These are phyloP conservation scores for Leucania comma DNA, from an alignment of 2,888 invertebrate species.

Conservation along the genomic window DNA sequence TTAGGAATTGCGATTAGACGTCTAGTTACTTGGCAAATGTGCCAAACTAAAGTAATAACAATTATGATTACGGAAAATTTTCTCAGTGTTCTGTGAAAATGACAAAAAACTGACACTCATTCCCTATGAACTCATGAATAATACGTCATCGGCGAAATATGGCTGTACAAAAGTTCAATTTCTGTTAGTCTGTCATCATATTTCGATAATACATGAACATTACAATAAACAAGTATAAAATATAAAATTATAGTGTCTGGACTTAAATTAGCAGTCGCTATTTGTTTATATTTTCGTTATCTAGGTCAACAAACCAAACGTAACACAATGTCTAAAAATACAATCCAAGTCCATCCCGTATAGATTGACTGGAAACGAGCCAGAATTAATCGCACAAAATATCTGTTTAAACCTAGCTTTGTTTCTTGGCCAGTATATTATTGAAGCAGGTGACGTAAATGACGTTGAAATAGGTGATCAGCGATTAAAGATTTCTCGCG, in stretches of 20 bases:
- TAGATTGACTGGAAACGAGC: slow-evolving; percentile 72
- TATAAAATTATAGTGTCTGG: background rate
- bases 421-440: slow-evolving; percentile 18
- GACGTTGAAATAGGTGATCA: slow-evolving; percentile 5
- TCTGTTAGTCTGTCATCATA: background rate
- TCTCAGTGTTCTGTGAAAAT: background rate
- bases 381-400: slow-evolving; percentile 67
- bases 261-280: slow-evolving; percentile 7
- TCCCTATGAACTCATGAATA: background rate
- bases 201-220: background rate
- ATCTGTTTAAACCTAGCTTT: slow-evolving; percentile 27
- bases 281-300: slow-evolving; percentile 64
- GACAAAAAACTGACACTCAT: background rate
- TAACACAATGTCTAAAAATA: slow-evolving; percentile 76
- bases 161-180: background rate
- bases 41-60: background rate
- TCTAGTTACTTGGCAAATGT: slow-evolving; percentile 15
- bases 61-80: too few relatives aligned
- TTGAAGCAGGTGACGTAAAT: slow-evolving; percentile 34
- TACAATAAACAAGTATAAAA: slow-evolving; percentile 4
- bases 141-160: background rate
- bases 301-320: slow-evolving; percentile 79
- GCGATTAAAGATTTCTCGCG: background rate
- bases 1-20: background rate
- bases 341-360: slow-evolving; percentile 63